These are phyloP conservation scores for Thomomys bottae DNA, from an alignment of 2,113 vertebrate genomes.

Conservation along the genomic window DNA sequence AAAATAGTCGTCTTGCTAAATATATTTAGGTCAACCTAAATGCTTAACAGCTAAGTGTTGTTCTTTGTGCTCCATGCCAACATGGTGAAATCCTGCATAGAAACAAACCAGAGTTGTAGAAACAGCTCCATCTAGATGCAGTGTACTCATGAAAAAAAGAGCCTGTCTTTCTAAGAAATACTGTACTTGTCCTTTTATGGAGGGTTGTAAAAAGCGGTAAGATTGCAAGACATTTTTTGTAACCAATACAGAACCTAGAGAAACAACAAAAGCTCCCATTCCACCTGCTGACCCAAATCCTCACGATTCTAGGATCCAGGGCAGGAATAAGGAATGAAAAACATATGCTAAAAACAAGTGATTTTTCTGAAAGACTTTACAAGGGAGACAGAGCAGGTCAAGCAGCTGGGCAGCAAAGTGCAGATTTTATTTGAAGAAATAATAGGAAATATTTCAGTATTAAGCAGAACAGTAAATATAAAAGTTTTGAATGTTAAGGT, in stretches of 20 bases:
- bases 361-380: too few relatives aligned
- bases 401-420: background rate
- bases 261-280: constrained; percentile 32
- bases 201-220: background rate
- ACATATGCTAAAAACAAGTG: background rate
- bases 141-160: background rate
- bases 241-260: background rate
- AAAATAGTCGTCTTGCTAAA: constrained; percentile 32
- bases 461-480: background rate
- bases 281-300: background rate
- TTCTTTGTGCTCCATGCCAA: constrained; percentile 43
- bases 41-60: constrained; percentile 47
- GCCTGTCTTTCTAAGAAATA: constrained; percentile 61
- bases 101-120: background rate
- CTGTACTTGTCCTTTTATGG: constrained; percentile 40
- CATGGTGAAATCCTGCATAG: constrained; percentile 37
- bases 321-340: constrained; percentile 31
- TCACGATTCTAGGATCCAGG: constrained; percentile 49
- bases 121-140: constrained; percentile 28
- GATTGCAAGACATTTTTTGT: background rate
- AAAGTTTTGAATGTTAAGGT: background rate
- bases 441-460: background rate
- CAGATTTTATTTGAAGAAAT: background rate
- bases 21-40: constrained; percentile 41
- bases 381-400: too few relatives aligned